Percentiles rank a stretch among this genome's conserved stretches.
Conservation (phyloP, 2,113 vertebrate genomes). For the Conger conger region DNA sequence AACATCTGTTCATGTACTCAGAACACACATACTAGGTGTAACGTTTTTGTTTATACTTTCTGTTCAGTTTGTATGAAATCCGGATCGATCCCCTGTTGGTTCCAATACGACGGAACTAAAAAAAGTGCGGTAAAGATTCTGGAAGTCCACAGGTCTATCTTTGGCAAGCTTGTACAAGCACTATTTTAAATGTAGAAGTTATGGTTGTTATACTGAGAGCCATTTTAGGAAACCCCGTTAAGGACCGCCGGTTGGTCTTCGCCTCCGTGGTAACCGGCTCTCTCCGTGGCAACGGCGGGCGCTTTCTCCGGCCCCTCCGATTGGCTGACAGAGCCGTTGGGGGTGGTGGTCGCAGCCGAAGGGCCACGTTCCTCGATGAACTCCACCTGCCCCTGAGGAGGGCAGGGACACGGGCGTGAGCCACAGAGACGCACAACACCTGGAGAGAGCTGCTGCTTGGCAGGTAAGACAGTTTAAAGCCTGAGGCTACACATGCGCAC, state of each 20-base stretch:
- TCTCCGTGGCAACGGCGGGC: slow-evolving; percentile 74
- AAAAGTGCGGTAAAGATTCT: slow-evolving; percentile 88
- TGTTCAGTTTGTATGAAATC: slow-evolving; percentile 57
- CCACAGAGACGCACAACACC: not conserved
- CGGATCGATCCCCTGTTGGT: slow-evolving; percentile 83
- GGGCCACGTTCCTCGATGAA: slow-evolving; percentile 84
- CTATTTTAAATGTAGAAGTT: slow-evolving; percentile 87
- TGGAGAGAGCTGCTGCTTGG: too few relatives aligned
- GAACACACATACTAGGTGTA: slow-evolving; percentile 89
- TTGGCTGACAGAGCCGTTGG: slow-evolving; percentile 79
- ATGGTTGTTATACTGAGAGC: slow-evolving; percentile 77
- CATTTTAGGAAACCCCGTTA: slow-evolving; percentile 93
- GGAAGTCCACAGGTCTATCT: slow-evolving; percentile 93
- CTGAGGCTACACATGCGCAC: too few relatives aligned
- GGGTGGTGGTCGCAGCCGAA: slow-evolving; percentile 72
- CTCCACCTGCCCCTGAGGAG: slow-evolving; percentile 76
- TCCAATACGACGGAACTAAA: slow-evolving; percentile 85
- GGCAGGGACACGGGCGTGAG: not conserved
- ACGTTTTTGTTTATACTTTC: slow-evolving; percentile 77
- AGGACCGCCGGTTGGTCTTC: slow-evolving; percentile 77
- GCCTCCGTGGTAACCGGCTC: slow-evolving; percentile 72
- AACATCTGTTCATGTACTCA: slow-evolving; percentile 93
- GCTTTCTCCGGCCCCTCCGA: slow-evolving; percentile 72
- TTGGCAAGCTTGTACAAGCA: slow-evolving; percentile 99
- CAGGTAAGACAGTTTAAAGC: too few relatives aligned